Evolutionary conservation across 2,888 invertebrate species (phyloP), one percentile per base, ranked within the genome.

Genomic region (Drosophila infuscata): DNA sequence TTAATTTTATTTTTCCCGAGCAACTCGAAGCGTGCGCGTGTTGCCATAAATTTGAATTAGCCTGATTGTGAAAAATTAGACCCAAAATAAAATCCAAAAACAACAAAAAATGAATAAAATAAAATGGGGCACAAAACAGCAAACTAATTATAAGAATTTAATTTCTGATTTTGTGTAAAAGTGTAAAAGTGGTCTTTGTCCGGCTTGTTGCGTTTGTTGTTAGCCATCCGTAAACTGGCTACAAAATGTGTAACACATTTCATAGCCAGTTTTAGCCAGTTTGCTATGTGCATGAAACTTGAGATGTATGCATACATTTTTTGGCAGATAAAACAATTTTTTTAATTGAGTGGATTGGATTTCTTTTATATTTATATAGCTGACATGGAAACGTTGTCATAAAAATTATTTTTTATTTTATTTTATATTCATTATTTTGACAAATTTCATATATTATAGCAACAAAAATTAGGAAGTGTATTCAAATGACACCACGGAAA

Each of bases 21-120:
- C 33, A 63, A 57, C 75, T 72, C 70, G 64, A 76, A 73, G 54
- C 59, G 67, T 57, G 51, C 79, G 70, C 71, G 68, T 83, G 75
- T 58, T 64, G 78, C 77, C 71, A 88, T 91, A 89, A 89, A 91
- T 89, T 82, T 85, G 85, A 89, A 89, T 91, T 89, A 85, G 81
- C 79, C 74, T 82, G 82, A 89, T 84, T 81, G 84, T 83, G 70
- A 89, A 83, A 89, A 89, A 89, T 80, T 76, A 64, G 57, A 61
- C 32, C 60, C 72, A 32, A 62, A 52, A 62, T 53, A 59, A 51
- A 66, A 7, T 41, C 60, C 64, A 57, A 38, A 57, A 38, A 29
- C 32, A 65, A 73, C 33, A 74, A 38, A 36, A 30, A 53, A 25
- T 9, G 25, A 53, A 54, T 38, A 29, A 38, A 38, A 54, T 29